Evolutionary conservation across 2,797 vertebrate species (phyloP), one percentile per base, ranked within the genome.

Genomic region (Balearica regulorum): DNA sequence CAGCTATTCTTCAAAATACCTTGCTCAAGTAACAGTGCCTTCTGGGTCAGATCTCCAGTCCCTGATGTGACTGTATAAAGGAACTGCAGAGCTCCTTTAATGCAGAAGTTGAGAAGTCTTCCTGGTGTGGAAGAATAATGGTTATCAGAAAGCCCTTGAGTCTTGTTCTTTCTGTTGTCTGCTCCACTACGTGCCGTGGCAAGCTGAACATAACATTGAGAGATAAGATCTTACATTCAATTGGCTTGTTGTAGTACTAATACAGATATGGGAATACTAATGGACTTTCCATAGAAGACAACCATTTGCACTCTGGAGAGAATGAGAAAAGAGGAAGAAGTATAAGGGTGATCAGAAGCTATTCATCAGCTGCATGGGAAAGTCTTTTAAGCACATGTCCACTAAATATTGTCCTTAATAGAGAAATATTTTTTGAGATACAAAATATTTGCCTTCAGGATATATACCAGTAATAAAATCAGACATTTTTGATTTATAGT

Each of bases 131-230:
- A 65, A 70, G 46, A 64, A 35, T 13, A 39, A 8, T 33, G 16
- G 8, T 64, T 65, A 12, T 26, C 12, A 15, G 39, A 78, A 20
- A 83, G 12, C 6, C 10, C 4, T 57, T 26, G 24, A 58, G 18
- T 5, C 26, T 58, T 61, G 10, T 31, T 68, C 18, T 71, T 0
- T 26, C 16, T 41, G 8, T 19, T 41, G 8, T 48, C 31, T 77
- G 33, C 24, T 49, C 13, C 0, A 1, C 16, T 76, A 16, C 1
- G 1, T 62, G 37, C 17, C 75, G 26, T 39, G 53, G 8, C 18
- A 54, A 65, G 13, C 21, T 65, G 46, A 65, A 75, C 3, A 6
- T 31, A 90, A 65, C 39, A 29, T 6, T 39, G 53, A 37, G 46
- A 65, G 24, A 7, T n/a, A 60, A 49, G 9, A 41, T 25, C 48